Conservation (phyloP, 2,113 vertebrate species). For the Megaceryle torquata region DNA sequence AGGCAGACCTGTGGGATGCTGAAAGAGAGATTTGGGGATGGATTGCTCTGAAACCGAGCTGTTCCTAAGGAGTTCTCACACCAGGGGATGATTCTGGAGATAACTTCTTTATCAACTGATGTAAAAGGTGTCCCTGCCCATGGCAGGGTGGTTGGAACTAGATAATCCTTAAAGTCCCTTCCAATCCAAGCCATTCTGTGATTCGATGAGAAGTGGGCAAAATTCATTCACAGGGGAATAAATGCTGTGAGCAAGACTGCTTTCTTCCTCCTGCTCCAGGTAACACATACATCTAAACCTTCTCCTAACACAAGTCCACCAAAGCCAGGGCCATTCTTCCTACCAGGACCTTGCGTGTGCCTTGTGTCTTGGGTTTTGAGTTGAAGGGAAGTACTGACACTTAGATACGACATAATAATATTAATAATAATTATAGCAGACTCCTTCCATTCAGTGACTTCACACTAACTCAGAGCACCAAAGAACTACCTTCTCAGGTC, state of each 20-base stretch:
- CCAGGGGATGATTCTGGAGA: background rate
- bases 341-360: background rate
- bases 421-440: background rate
- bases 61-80: background rate
- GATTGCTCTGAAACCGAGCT: background rate
- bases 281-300: background rate
- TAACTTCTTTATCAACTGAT: background rate
- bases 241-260: background rate
- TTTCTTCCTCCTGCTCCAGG: background rate
- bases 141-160: background rate
- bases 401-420: fast-evolving
- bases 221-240: background rate
- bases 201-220: background rate
- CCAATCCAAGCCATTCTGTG: background rate
- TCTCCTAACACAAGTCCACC: background rate
- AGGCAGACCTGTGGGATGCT: background rate
- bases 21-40: background rate
- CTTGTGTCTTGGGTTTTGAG: background rate
- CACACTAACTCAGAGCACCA: background rate
- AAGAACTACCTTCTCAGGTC: background rate
- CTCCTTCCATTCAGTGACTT: background rate
- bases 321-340: background rate
- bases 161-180: background rate
- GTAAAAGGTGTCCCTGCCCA: background rate
- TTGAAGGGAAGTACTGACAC: background rate